Evolutionary conservation across 2,888 invertebrate genomes (phyloP), one percentile per base, ranked within the genome.

Genomic region (Megaustenia siamemsis): DNA sequence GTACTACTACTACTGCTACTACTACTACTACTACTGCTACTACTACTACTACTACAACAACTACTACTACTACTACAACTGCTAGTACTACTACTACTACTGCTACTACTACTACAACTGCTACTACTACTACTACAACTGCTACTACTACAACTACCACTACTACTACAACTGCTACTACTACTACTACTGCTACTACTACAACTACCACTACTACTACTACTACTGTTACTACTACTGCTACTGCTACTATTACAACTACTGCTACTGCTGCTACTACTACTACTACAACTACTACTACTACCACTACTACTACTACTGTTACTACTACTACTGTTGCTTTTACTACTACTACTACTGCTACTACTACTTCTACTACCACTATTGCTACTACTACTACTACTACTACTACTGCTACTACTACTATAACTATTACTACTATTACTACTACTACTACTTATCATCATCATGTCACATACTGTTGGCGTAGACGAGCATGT

Each of bases 301-400:
- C 76, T 76, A 76, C 76, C 35, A 76, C 76, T 76, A 76, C 76
- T 76, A 76, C 53, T 53, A 76, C 76, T 76, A 86, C 73, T 86
- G 28, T 43, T 56, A 73, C 73, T 60, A 86, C 86, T 86, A 86
- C 84, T 82, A 86, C 79, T 73, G 75, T 82, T 86, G 76, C 85
- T 81, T n/a, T n/a, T n/a, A n/a, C n/a, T n/a, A n/a, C n/a, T n/a
- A n/a, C n/a, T n/a, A n/a, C n/a, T n/a, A n/a, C n/a, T n/a, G n/a
- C n/a, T n/a, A n/a, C n/a, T n/a, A n/a, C n/a, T n/a, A n/a, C n/a
- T n/a, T n/a, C n/a, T n/a, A n/a, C n/a, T n/a, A n/a, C n/a, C n/a
- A n/a, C n/a, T n/a, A n/a, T n/a, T n/a, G n/a, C n/a, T n/a, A 86
- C 80, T 75, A 80, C 81, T 86, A 66, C 86, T 76, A 76, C 80